Percentiles rank a stretch among this genome's conserved stretches.
Conservation (phyloP, 92 coral and sea anemone genomes). For the Blastomussa wellsi region DNA sequence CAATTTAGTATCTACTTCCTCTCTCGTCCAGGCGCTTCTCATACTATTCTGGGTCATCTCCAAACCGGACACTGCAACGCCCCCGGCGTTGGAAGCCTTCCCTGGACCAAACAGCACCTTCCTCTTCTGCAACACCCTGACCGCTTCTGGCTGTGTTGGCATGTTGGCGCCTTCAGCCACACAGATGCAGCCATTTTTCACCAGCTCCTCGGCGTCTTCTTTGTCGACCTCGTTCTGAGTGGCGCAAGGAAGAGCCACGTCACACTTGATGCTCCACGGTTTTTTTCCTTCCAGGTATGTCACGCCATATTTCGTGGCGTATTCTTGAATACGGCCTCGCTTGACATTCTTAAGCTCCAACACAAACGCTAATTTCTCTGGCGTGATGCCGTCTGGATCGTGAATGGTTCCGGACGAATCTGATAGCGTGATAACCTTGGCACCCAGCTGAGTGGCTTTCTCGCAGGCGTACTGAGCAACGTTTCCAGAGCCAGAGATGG, state of each 20-base stretch:
- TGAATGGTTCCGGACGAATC: constrained; percentile 81
- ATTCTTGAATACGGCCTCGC: constrained; percentile 87
- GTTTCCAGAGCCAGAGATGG: constrained; percentile 88
- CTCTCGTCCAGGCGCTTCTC: constrained; percentile 77
- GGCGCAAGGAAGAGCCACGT: constrained; percentile 86
- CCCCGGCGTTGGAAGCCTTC: constrained; percentile 89
- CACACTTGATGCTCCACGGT: constrained; percentile 86
- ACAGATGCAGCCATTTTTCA: constrained; percentile 71
- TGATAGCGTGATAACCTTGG: constrained; percentile 78
- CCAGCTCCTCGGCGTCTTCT: constrained; percentile 79
- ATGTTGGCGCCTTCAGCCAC: constrained; percentile 91
- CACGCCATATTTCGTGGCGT: constrained; percentile 72
- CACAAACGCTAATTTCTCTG: constrained; percentile 74
- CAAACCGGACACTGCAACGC: constrained; percentile 88
- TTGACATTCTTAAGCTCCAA: constrained; percentile 81
- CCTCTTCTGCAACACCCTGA: constrained; percentile 68
- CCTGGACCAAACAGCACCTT: constrained; percentile 81
- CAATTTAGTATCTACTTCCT: constrained; percentile 76
- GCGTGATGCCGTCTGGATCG: constrained; percentile 78
- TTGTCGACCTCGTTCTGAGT: constrained; percentile 79
- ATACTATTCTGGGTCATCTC: constrained; percentile 93
- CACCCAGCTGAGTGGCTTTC: constrained; percentile 77
- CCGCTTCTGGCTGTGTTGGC: constrained; percentile 85
- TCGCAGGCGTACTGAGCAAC: constrained; percentile 83
- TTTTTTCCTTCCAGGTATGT: constrained; percentile 80